Evolutionary conservation across 2,888 invertebrate genomes (phyloP).

Genomic region (Chrysolina oricalcia): DNA sequence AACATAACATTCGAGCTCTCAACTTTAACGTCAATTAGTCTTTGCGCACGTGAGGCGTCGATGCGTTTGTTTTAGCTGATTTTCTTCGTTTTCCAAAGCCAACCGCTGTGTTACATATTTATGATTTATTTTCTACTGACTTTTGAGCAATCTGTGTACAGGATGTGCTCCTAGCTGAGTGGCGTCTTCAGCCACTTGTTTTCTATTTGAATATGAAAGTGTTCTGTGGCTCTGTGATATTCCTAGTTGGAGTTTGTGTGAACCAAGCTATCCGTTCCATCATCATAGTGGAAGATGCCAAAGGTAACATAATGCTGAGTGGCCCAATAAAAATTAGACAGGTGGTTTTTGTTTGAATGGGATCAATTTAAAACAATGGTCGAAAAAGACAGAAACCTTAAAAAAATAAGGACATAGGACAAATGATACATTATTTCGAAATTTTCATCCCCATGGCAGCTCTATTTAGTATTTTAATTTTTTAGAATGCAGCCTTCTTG

Average conservation of each 20-base stretch:
- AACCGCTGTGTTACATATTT: not conserved
- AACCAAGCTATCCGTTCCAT: conserved; percentile 54
- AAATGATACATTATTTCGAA: too few species aligned
- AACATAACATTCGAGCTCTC: not conserved
- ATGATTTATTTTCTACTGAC: too few species aligned
- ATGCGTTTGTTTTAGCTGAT: not conserved
- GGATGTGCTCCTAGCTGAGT: conserved; percentile 9
- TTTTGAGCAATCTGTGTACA: not conserved
- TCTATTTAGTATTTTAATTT: too few species aligned
- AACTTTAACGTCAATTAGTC: not conserved
- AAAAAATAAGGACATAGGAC: too few species aligned
- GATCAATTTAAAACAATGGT: too few species aligned
- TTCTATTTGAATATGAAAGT: conserved; percentile 57
- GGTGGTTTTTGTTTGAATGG: too few species aligned
- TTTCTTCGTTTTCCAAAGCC: not conserved
- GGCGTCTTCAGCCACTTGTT: conserved; percentile 13
- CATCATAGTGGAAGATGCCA: conserved; percentile 65
- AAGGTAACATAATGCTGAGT: conserved; percentile 61
- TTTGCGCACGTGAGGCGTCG: not conserved
- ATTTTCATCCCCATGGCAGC: too few species aligned
- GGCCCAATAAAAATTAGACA: too few species aligned
- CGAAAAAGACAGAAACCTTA: too few species aligned
- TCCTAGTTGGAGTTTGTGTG: conserved; percentile 49
- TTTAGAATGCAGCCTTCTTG: too few species aligned
- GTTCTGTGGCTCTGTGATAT: conserved; percentile 60